These are phyloP conservation scores for Gryllus longicercus DNA, from an alignment of 2,888 invertebrate genomes.

Conservation along the genomic window DNA sequence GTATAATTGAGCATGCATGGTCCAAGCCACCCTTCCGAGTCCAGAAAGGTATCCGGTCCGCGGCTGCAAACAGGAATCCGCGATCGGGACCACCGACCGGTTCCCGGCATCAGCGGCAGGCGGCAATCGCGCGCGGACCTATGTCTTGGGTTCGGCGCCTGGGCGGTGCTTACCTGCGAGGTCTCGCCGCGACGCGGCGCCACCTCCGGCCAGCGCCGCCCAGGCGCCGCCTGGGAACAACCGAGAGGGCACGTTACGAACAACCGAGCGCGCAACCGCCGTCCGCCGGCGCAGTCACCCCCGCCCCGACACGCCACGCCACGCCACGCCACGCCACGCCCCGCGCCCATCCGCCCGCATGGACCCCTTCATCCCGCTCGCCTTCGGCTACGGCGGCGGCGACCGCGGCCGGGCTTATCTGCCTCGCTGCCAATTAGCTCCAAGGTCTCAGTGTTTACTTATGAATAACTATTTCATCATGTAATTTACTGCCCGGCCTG, in stretches of 20 bases:
- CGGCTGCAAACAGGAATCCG: too few species aligned
- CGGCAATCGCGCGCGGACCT: neutral
- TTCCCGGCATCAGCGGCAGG: neutral
- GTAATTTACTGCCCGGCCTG: neutral
- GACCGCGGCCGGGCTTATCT: too few species aligned
- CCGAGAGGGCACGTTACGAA: neutral
- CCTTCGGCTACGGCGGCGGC: too few species aligned
- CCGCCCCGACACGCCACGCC: neutral
- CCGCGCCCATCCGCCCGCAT: too few species aligned
- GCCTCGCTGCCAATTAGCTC: too few species aligned
- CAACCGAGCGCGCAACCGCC: neutral
- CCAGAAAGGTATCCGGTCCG: too few species aligned
- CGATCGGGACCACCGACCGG: too few species aligned
- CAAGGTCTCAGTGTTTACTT: too few species aligned
- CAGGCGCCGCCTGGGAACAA: neutral
- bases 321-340: neutral
- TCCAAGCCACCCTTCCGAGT: too few species aligned
- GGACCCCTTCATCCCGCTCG: too few species aligned
- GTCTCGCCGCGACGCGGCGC: constrained; percentile 17
- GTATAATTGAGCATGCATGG: too few species aligned
- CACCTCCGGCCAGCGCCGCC: constrained; percentile 1
- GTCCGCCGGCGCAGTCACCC: neutral
- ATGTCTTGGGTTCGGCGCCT: neutral
- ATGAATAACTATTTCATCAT: neutral
- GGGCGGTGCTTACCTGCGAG: constrained; percentile 8